A percentile compares a stretch with the other conserved stretches of the same genome.
These are phyloP conservation scores for Dynastes maya DNA, from an alignment of 2,888 invertebrate species.

Conservation along the genomic window DNA sequence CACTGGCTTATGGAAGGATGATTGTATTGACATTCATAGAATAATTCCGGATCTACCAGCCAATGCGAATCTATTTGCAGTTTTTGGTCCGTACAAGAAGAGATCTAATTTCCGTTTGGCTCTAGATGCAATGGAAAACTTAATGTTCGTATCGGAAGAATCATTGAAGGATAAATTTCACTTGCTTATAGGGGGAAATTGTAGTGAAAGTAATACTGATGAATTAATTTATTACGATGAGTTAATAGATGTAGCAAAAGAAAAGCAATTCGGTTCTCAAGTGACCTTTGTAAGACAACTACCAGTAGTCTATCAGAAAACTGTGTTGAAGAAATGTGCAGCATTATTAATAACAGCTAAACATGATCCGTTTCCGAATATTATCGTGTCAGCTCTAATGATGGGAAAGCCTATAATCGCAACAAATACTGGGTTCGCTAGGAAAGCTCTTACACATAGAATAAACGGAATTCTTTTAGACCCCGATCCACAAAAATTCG, in stretches of 20 bases:
- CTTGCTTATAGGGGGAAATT: conserved; percentile 65
- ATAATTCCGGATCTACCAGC: conserved; percentile 65
- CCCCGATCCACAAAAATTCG: conserved; percentile 62
- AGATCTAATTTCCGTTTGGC: conserved; percentile 65
- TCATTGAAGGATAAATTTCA: conserved; percentile 62
- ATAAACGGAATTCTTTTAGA: conserved; percentile 66
- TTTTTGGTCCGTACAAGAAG: conserved; percentile 63
- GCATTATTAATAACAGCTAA: conserved; percentile 64
- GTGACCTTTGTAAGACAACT: conserved; percentile 65
- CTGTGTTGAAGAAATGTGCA: conserved; percentile 63
- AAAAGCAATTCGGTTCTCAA: conserved; percentile 63
- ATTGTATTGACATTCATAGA: conserved; percentile 62
- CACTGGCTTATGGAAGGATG: conserved; percentile 64
- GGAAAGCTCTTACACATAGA: conserved; percentile 62
- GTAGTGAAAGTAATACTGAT: conserved; percentile 56
- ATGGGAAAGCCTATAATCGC: conserved; percentile 65
- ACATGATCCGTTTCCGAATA: conserved; percentile 64
- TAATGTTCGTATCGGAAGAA: conserved; percentile 61
- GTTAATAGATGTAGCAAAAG: conserved; percentile 61
- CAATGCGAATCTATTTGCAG: conserved; percentile 63
- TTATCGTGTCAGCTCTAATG: conserved; percentile 64
- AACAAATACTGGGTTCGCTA: conserved; percentile 64
- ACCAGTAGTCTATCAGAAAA: conserved; percentile 65
- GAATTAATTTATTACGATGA: conserved; percentile 64
- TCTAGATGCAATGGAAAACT: conserved; percentile 65